phyloP scores from a whole-genome alignment of 2,113 vertebrate species.

The Danionella cerebrum region DNA sequence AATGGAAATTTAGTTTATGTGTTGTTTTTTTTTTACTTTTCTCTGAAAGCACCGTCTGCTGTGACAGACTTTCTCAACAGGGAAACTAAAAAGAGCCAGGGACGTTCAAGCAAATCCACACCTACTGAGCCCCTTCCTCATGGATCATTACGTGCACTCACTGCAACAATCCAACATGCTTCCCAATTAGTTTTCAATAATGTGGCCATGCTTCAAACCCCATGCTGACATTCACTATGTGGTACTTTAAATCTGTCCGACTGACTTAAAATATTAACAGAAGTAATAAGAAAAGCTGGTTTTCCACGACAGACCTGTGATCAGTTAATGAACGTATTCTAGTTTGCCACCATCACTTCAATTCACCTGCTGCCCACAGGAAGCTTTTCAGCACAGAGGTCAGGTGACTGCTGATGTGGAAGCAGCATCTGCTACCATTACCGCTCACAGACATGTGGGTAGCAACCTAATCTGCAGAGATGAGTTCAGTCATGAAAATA shows the following conservation, averaged over 20 bases:
- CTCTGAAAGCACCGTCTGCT: slow-evolving; percentile 5
- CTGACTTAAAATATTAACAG: not conserved
- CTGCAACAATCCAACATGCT: slow-evolving; percentile 15
- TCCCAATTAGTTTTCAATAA: slow-evolving; percentile 1
- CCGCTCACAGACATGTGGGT: not conserved
- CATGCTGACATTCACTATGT: not conserved
- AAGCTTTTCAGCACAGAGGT: not conserved
- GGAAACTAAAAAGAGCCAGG: not conserved
- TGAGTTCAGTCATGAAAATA: not conserved
- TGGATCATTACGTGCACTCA: slow-evolving; percentile 3
- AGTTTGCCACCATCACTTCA: not conserved
- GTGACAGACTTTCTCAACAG: slow-evolving; percentile 14
- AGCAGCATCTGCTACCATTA: not conserved
- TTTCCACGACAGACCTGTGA: not conserved
- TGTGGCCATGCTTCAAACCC: not conserved
- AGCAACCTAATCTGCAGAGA: not conserved
- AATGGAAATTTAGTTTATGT: not conserved
- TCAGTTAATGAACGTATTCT: not conserved
- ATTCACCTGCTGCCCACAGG: not conserved
- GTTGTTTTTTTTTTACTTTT: not conserved
- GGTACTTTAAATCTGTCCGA: not conserved
- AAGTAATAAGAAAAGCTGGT: not conserved
- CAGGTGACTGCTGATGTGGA: not conserved
- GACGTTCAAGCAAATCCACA: not conserved
- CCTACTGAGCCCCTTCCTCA: not conserved